Percentiles rank a stretch among this genome's conserved stretches.
Evolutionary conservation across 2,113 vertebrate species (phyloP).

Genomic region (Atrichornis clamosus): DNA sequence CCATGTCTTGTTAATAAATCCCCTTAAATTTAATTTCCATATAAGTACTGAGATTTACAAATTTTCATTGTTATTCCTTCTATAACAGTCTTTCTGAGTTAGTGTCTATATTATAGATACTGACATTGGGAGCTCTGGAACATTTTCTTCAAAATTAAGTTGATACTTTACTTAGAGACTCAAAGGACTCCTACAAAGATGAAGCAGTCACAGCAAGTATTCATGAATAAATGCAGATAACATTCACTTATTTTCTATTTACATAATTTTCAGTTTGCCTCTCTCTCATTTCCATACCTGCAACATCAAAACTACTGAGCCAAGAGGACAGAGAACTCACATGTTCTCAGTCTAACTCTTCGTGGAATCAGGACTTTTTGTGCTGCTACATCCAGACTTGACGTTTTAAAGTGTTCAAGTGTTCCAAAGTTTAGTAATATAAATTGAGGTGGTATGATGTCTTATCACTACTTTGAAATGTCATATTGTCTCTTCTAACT

Average conservation of each 20-base stretch:
- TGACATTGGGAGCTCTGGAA: neutral
- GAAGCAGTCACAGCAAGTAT: neutral
- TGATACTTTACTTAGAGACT: neutral
- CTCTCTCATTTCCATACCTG: neutral
- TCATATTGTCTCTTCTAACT: neutral
- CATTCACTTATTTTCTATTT: neutral
- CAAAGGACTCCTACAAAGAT: neutral
- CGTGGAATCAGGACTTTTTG: neutral
- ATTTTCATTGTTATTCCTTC: neutral
- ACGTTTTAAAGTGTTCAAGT: neutral
- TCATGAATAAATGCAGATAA: neutral
- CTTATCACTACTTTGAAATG: neutral
- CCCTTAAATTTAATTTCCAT: neutral
- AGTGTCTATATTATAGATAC: neutral
- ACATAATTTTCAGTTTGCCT: neutral
- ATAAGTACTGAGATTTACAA: neutral
- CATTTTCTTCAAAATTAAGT: neutral
- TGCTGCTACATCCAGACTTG: neutral
- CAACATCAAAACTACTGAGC: neutral
- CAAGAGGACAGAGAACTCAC: neutral
- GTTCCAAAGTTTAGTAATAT: neutral
- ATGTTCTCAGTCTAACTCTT: no score
- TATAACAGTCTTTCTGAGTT: neutral
- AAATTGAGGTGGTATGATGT: neutral
- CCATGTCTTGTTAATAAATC: neutral